These are phyloP conservation scores for Tinamus guttatus DNA, from an alignment of 2,113 vertebrate species.

Conservation along the genomic window DNA sequence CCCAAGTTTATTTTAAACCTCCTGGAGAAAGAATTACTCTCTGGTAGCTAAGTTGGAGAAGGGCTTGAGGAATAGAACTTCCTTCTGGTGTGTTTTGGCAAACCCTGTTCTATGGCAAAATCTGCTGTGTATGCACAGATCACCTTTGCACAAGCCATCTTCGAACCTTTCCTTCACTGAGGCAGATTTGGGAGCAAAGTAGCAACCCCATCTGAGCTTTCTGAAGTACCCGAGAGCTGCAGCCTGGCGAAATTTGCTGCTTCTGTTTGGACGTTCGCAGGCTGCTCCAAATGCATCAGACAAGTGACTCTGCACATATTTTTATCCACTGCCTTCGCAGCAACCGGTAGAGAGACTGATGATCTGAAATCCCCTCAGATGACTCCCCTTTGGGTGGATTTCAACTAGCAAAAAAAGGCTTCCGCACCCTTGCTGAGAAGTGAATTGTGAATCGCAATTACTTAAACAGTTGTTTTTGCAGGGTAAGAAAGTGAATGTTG, in stretches of 20 bases:
- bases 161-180: not conserved
- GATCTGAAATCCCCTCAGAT: not conserved
- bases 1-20: not conserved
- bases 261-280: not conserved
- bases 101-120: not conserved
- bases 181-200: fast-evolving
- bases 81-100: fast-evolving
- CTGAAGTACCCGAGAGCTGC: not conserved
- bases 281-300: not conserved
- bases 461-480: not conserved
- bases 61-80: not conserved
- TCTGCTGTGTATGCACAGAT: not conserved
- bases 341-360: not conserved
- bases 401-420: not conserved
- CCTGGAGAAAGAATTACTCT: not conserved
- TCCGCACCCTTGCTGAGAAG: not conserved
- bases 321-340: fast-evolving
- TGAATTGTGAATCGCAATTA: not conserved
- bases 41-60: not conserved
- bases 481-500: not conserved
- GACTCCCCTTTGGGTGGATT: not conserved
- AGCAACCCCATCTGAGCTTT: not conserved
- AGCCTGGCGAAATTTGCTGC: not conserved
- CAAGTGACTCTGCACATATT: not conserved
- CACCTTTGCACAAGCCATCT: not conserved